Percentiles rank a stretch among this genome's conserved stretches.
Evolutionary conservation across 1,140 invertebrate genomes (phyloP).

Genomic region (Aphelenchoides fujianensis): DNA sequence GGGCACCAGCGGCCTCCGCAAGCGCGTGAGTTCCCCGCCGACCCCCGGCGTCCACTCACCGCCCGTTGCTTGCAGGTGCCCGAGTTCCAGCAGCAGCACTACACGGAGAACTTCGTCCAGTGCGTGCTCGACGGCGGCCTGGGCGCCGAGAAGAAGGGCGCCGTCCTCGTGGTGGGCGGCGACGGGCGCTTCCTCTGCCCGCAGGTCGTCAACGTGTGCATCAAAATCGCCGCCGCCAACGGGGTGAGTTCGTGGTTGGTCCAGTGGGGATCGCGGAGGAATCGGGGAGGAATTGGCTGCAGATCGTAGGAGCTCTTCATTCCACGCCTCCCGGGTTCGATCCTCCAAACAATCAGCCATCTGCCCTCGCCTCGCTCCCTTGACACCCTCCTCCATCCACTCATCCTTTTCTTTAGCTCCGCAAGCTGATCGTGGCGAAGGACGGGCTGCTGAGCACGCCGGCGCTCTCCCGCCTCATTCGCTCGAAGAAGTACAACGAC

Average conservation of each 20-base stretch:
- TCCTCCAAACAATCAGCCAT: too few relatives aligned
- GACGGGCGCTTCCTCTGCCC: conserved; percentile 90
- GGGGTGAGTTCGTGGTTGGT: conserved; percentile 72
- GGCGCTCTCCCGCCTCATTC: conserved; percentile 86
- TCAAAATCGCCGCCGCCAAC: conserved; percentile 84
- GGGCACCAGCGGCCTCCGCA: conserved; percentile 92
- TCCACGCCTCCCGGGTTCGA: too few relatives aligned
- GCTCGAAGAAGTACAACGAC: conserved; percentile 62
- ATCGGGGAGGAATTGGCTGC: too few relatives aligned
- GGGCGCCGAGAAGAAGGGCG: conserved; percentile 71
- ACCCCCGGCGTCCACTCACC: conserved; percentile 58
- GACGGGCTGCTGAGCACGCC: conserved; percentile 93
- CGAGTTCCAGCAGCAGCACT: conserved; percentile 68
- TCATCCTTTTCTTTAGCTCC: too few relatives aligned
- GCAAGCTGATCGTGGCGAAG: conserved; percentile 81
- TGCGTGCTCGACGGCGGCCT: conserved; percentile 78
- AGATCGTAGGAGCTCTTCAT: too few relatives aligned
- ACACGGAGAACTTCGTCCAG: conserved; percentile 97
- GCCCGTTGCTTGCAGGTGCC: conserved; percentile 41
- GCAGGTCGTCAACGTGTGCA: conserved; percentile 77
- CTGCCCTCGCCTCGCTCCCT: too few relatives aligned
- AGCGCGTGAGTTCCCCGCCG: conserved; percentile 73
- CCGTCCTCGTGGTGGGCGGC: conserved; percentile 85
- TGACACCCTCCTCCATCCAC: too few relatives aligned
- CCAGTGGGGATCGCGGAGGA: too few relatives aligned